Percentiles rank a stretch among this genome's conserved stretches.
phyloP scores from a whole-genome alignment of 1,140 invertebrate species.

The Heliconius hewitsoni region DNA sequence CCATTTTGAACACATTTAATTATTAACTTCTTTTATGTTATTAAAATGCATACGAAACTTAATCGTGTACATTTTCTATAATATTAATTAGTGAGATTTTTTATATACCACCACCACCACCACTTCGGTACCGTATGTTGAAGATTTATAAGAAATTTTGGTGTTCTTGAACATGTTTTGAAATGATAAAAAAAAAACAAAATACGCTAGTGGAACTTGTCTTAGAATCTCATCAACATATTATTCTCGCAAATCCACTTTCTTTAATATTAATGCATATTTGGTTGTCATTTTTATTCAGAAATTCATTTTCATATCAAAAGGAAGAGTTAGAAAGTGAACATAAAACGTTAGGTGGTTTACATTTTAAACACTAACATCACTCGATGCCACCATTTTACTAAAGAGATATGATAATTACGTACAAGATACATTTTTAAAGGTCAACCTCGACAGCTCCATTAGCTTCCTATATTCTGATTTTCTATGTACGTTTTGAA shows the following conservation, averaged over 20 bases:
- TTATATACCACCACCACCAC: background rate
- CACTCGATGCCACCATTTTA: background rate
- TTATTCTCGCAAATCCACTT: slow-evolving; percentile 27
- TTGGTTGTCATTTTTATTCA: slow-evolving; percentile 12
- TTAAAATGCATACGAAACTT: slow-evolving; percentile 14
- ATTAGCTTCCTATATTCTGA: slow-evolving; percentile 57
- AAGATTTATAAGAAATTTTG: slow-evolving; percentile 5
- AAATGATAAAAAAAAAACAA: background rate
- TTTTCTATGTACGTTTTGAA: slow-evolving; percentile 57
- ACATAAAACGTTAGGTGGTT: background rate
- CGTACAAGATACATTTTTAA: slow-evolving; percentile 33
- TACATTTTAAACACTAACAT: background rate
- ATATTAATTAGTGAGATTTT: background rate
- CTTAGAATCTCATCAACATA: slow-evolving; percentile 24
- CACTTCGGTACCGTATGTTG: background rate
- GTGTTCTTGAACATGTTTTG: background rate
- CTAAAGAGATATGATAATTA: background rate
- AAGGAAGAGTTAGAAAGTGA: background rate
- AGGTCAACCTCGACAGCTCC: slow-evolving; percentile 49
- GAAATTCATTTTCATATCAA: background rate
- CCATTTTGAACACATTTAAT: background rate
- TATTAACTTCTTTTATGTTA: slow-evolving; percentile 29
- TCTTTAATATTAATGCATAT: slow-evolving; percentile 17
- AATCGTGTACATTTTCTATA: background rate
- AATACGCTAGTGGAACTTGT: background rate